Evolutionary conservation across 2,797 vertebrate species (phyloP).

Genomic region (Gallinago nigripennis): DNA sequence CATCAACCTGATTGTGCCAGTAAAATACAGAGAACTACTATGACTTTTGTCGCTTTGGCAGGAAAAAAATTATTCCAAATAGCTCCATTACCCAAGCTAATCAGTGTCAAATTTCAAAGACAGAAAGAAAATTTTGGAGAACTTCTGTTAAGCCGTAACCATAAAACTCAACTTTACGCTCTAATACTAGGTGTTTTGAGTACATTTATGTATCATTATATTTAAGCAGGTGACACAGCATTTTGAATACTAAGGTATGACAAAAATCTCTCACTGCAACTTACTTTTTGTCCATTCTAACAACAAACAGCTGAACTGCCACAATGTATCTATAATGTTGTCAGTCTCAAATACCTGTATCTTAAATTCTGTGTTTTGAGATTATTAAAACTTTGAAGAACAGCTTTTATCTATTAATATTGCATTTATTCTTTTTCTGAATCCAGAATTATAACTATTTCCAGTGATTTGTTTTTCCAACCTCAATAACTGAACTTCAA

Average conservation of each 20-base stretch:
- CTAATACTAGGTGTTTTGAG: neutral
- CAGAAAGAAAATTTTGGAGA: neutral
- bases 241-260: neutral
- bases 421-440: neutral
- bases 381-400: neutral
- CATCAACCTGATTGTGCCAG: neutral
- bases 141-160: neutral
- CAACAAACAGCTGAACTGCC: neutral
- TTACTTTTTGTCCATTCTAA: neutral
- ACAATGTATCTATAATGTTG: neutral
- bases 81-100: neutral
- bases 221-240: neutral
- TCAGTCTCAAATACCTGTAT: fast-evolving
- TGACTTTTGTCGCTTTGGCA: neutral
- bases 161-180: neutral
- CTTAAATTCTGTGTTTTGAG: neutral
- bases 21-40: neutral
- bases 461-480: neutral
- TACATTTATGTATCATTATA: neutral
- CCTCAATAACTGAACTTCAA: neutral
- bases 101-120: neutral
- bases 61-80: neutral
- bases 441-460: neutral
- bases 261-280: neutral
- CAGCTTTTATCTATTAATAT: neutral